These are phyloP conservation scores for Megaleporinus macrocephalus DNA, from an alignment of 2,113 vertebrate species.

Conservation along the genomic window DNA sequence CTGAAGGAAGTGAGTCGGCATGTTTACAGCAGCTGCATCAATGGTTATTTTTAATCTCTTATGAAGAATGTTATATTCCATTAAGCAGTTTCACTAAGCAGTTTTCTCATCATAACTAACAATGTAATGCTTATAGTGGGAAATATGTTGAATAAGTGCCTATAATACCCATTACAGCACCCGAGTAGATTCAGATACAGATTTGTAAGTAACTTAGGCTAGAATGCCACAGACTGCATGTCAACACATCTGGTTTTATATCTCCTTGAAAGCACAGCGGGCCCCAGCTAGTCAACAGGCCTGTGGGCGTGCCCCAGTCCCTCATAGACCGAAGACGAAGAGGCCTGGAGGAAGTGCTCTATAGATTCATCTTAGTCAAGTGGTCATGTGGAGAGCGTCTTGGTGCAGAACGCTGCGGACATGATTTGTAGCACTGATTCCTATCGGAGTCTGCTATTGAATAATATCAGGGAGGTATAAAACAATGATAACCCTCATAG, in stretches of 20 bases:
- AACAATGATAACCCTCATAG: background rate
- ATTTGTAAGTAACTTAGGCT: slow-evolving; percentile 50
- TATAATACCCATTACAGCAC: too few relatives aligned
- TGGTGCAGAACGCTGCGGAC: background rate
- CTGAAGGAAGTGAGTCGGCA: too few relatives aligned
- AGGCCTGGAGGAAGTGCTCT: slow-evolving; percentile 7
- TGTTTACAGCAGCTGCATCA: too few relatives aligned
- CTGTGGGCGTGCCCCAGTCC: slow-evolving; percentile 6
- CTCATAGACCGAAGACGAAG: background rate
- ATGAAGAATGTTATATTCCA: too few relatives aligned
- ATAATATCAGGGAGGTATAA: slow-evolving; percentile 1
- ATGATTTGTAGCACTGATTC: background rate
- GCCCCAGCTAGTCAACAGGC: background rate
- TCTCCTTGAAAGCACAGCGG: slow-evolving; percentile 51
- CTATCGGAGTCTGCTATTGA: background rate
- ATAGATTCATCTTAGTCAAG: slow-evolving; percentile 19
- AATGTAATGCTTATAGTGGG: too few relatives aligned
- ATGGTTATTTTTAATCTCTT: too few relatives aligned
- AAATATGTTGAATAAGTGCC: too few relatives aligned
- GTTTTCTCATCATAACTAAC: too few relatives aligned
- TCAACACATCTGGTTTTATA: slow-evolving; percentile 62
- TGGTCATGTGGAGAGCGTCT: background rate
- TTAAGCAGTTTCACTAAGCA: too few relatives aligned
- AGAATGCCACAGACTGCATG: slow-evolving; percentile 42
- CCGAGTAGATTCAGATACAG: slow-evolving; percentile 36